Evolutionary conservation across 1,140 invertebrate species (phyloP).

Genomic region (Nebria ingens): DNA sequence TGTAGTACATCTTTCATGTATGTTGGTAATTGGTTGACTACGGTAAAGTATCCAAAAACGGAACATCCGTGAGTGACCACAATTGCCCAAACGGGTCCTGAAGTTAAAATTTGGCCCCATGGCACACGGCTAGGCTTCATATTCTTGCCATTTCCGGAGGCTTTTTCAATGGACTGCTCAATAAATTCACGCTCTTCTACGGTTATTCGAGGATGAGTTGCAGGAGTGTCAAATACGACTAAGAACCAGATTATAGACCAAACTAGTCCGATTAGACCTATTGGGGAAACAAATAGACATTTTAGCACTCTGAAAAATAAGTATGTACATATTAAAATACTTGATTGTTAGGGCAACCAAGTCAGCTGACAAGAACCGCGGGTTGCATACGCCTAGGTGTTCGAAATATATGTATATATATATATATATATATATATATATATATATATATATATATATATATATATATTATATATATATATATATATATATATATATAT

Average conservation of each 20-base stretch:
- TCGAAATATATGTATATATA: no score
- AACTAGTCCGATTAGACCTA: conserved; percentile 49
- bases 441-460: no score
- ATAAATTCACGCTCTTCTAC: conserved; percentile 54
- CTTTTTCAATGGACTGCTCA: not conserved
- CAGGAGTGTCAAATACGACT: conserved; percentile 75
- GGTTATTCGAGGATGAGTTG: conserved; percentile 75
- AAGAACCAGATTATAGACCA: conserved; percentile 82
- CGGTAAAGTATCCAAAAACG: conserved; percentile 91
- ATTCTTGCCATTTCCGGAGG: conserved; percentile 14
- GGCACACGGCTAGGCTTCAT: conserved; percentile 57
- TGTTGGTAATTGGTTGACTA: conserved; percentile 86
- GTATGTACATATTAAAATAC: not conserved
- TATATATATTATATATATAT: no score
- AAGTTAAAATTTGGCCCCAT: conserved; percentile 69
- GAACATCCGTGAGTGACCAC: conserved; percentile 81
- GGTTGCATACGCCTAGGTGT: no score
- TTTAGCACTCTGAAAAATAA: conserved; percentile 1
- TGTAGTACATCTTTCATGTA: conserved; percentile 86
- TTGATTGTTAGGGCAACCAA: not conserved
- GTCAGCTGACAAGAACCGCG: no score
- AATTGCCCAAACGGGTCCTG: conserved; percentile 84
- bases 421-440: no score
- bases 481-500: no score
- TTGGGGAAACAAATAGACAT: not conserved